phyloP scores from a whole-genome alignment of 2,888 invertebrate genomes.

The Dasypogon diadema region DNA sequence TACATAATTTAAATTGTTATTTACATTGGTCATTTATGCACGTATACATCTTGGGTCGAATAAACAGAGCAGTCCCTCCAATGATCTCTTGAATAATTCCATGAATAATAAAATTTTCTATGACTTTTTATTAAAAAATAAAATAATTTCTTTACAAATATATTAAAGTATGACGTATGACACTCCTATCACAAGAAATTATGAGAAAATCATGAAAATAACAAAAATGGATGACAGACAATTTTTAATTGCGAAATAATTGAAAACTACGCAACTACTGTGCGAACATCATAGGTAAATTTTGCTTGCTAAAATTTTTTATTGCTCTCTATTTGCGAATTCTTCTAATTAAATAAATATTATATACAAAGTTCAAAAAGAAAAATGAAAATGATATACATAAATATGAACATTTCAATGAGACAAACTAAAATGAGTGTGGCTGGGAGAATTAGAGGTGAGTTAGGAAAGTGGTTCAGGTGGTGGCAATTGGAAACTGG shows the following conservation, averaged over 20 bases:
- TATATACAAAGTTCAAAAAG: conserved; percentile 34
- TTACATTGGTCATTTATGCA: no score
- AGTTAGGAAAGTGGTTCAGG: not conserved
- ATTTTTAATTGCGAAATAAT: conserved; percentile 8
- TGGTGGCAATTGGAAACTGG: not conserved
- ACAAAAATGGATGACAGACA: conserved; percentile 7
- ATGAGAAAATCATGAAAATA: conserved; percentile 30
- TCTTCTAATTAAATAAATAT: conserved; percentile 47
- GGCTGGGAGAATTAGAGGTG: conserved; percentile 6
- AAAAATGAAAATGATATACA: conserved; percentile 38
- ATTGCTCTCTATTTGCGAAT: conserved; percentile 44
- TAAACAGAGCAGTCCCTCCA: no score
- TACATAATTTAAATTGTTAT: no score
- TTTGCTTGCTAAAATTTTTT: conserved; percentile 42
- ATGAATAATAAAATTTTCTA: conserved; percentile 3
- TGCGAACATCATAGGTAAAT: conserved; percentile 5
- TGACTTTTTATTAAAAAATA: conserved; percentile 46
- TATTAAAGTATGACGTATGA: conserved; percentile 58
- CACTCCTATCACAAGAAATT: conserved; percentile 60
- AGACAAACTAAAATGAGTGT: not conserved
- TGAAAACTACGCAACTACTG: not conserved
- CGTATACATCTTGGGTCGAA: no score
- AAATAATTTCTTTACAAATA: conserved; percentile 48
- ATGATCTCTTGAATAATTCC: no score
- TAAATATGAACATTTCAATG: conserved; percentile 39